phyloP scores from a whole-genome alignment of 2,797 vertebrate genomes.

The Sebastes minor region DNA sequence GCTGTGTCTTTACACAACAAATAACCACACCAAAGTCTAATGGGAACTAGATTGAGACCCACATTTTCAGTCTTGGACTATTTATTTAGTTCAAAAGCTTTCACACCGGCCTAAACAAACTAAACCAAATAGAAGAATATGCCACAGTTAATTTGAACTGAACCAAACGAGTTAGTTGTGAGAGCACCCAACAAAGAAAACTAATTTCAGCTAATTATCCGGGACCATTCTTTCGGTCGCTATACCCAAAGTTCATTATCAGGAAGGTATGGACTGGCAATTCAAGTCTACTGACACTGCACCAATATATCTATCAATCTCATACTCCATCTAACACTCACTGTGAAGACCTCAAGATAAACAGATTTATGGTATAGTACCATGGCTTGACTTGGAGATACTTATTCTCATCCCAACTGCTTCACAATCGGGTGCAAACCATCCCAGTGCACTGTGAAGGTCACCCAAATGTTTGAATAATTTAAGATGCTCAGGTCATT shows the following conservation, averaged over 20 bases:
- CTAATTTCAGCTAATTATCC: too few species aligned
- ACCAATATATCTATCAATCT: background rate
- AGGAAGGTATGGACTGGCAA: background rate
- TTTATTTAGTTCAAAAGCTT: too few species aligned
- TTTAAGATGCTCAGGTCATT: background rate
- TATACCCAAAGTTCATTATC: background rate
- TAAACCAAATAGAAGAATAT: too few species aligned
- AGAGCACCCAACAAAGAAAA: too few species aligned
- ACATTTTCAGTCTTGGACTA: too few species aligned
- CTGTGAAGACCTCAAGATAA: background rate
- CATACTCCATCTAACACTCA: background rate
- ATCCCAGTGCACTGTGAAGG: background rate
- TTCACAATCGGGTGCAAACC: background rate
- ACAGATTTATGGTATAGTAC: background rate
- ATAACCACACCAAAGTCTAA: too few species aligned
- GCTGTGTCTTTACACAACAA: too few species aligned
- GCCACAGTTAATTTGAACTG: too few species aligned
- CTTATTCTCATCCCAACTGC: background rate
- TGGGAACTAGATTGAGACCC: too few species aligned
- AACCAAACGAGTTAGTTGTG: too few species aligned
- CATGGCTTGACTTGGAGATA: background rate
- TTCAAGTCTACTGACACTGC: background rate
- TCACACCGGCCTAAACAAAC: too few species aligned
- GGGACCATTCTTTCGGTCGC: background rate
- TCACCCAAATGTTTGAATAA: slow-evolving; percentile 1